A percentile compares a stretch with the other conserved stretches of the same genome.
Conservation (phyloP, 2,888 invertebrate species). For the Drosophila birchii region DNA sequence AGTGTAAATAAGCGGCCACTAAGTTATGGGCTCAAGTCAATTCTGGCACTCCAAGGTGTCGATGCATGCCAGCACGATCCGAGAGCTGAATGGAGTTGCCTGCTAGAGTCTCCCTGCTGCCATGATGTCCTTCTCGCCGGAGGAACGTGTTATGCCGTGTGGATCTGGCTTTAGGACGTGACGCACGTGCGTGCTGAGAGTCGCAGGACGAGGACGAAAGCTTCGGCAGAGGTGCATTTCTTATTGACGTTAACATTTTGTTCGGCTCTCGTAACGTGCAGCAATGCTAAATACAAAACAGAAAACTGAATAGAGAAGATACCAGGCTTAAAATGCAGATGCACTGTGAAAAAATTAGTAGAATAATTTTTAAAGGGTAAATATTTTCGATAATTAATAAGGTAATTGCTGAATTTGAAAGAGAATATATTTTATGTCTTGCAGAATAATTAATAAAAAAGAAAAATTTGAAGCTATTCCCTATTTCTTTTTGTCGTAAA, state of each 20-base stretch:
- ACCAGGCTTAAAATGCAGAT: slow-evolving; percentile 25
- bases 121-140: slow-evolving; percentile 2
- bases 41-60: slow-evolving; percentile 45
- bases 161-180: slow-evolving; percentile 57
- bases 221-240: slow-evolving; percentile 56
- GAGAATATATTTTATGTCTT: no score
- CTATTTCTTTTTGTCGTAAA: no score
- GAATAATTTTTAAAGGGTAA: no score
- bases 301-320: slow-evolving; percentile 33
- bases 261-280: slow-evolving; percentile 47
- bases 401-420: no score
- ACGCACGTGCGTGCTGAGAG: slow-evolving; percentile 66
- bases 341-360: slow-evolving; percentile 19
- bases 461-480: not conserved
- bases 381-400: no score
- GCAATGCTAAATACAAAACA: slow-evolving; percentile 46
- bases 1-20: slow-evolving; percentile 64
- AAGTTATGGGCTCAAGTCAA: slow-evolving; percentile 63
- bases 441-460: not conserved
- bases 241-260: slow-evolving; percentile 74
- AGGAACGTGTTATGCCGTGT: slow-evolving; percentile 30
- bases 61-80: slow-evolving; percentile 55
- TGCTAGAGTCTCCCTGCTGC: not conserved
- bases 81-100: slow-evolving; percentile 23
- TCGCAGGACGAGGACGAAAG: slow-evolving; percentile 24